Evolutionary conservation across 1,140 invertebrate genomes (phyloP).

Genomic region (Pseudomyrmex flavicornis): DNA sequence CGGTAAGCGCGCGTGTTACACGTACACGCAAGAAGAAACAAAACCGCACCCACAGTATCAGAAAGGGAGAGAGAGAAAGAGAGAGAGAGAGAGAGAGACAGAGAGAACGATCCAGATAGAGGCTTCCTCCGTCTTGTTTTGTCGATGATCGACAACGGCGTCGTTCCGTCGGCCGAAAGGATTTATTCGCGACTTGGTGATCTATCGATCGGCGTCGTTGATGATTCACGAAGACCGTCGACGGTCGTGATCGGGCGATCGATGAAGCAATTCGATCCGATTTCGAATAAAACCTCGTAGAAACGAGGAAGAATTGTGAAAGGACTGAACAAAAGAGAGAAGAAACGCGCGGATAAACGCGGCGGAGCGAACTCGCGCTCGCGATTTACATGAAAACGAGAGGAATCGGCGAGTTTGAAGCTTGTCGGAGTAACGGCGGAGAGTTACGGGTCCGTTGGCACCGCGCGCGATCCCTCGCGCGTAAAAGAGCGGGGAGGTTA

Average conservation of each 20-base stretch:
- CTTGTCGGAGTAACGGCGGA: slow-evolving; percentile 47
- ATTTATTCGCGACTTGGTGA: slow-evolving; percentile 4
- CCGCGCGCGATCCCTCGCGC: slow-evolving; percentile 58
- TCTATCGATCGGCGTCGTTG: slow-evolving; percentile 37
- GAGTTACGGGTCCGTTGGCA: slow-evolving; percentile 32
- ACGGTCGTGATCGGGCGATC: neutral
- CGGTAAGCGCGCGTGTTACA: neutral
- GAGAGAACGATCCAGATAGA: slow-evolving; percentile 53
- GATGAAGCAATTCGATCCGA: neutral
- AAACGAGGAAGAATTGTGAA: neutral
- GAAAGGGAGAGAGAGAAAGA: neutral
- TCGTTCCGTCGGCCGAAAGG: neutral
- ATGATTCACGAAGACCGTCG: neutral
- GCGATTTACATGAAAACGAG: slow-evolving; percentile 30
- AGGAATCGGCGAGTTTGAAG: slow-evolving; percentile 10
- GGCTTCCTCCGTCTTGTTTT: neutral
- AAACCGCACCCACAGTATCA: slow-evolving; percentile 66
- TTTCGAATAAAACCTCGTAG: neutral
- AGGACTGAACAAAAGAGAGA: neutral
- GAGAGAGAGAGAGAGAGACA: neutral
- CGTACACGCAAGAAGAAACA: neutral
- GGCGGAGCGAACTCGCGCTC: neutral
- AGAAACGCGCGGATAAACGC: neutral
- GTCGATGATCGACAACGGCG: slow-evolving; percentile 4
- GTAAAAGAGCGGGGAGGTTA: slow-evolving; percentile 64